Conservation (phyloP, 1,140 invertebrate species). For the Drosophila bipectinata region DNA sequence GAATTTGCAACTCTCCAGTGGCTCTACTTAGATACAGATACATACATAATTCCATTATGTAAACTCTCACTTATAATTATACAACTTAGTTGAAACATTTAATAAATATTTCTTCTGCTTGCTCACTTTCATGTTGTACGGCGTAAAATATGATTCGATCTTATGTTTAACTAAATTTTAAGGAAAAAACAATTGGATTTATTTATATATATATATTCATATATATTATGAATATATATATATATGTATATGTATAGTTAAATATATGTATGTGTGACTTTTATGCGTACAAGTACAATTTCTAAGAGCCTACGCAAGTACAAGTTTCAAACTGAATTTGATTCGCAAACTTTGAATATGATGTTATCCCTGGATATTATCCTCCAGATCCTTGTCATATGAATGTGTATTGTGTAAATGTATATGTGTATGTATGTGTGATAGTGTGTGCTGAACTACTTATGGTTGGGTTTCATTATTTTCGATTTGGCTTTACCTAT, state of each 20-base stretch:
- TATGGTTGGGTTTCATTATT: constrained; percentile 22
- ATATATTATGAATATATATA: constrained; percentile 24
- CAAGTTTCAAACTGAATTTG: constrained; percentile 52
- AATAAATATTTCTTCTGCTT: constrained; percentile 63
- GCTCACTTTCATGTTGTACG: constrained; percentile 51
- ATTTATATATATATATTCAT: constrained; percentile 22
- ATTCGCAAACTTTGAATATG: constrained; percentile 52
- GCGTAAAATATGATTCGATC: constrained; percentile 75
- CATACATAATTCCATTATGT: constrained; percentile 79
- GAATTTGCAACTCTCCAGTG: constrained; percentile 24
- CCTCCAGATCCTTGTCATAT: constrained; percentile 11
- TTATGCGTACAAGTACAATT: constrained; percentile 35
- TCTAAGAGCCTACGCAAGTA: constrained; percentile 42
- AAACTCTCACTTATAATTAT: constrained; percentile 74
- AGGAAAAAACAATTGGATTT: constrained; percentile 66
- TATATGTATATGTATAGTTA: constrained; percentile 6
- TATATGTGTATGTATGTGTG: constrained; percentile 4
- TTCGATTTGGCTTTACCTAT: constrained; percentile 22
- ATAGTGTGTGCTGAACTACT: constrained; percentile 43
- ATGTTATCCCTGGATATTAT: not conserved
- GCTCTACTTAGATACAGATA: constrained; percentile 48
- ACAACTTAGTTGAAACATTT: constrained; percentile 81
- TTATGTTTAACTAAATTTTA: constrained; percentile 71
- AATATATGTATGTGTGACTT: constrained; percentile 7
- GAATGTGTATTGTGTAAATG: constrained; percentile 1